These are phyloP conservation scores for Muntiacus reevesi DNA, from an alignment of 2,113 vertebrate genomes.

Conservation along the genomic window DNA sequence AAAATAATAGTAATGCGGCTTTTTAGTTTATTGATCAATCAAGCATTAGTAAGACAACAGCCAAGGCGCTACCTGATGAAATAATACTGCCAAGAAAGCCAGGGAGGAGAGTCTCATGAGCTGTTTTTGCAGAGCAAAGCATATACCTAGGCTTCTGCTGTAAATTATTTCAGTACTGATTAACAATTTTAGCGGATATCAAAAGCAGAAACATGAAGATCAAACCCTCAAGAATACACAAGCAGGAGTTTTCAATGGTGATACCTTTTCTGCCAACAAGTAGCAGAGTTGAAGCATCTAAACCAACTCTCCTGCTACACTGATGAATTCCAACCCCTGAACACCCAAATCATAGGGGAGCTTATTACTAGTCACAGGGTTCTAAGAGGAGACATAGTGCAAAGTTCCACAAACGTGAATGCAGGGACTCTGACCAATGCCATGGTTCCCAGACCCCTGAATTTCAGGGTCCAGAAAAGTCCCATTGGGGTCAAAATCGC, in stretches of 20 bases:
- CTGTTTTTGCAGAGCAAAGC: no score
- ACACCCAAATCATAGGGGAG: background rate
- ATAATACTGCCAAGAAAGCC: no score
- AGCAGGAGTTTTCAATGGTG: background rate
- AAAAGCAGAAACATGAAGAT: no score
- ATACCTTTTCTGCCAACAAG: background rate
- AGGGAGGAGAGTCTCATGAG: no score
- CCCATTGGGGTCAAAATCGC: accelerated
- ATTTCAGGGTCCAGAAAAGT: background rate
- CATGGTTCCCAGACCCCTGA: background rate
- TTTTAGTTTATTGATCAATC: no score
- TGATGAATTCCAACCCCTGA: background rate
- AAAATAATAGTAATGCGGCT: no score
- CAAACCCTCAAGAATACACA: no score
- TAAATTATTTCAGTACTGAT: no score
- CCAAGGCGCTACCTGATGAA: no score
- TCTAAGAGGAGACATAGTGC: background rate
- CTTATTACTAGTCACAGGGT: background rate
- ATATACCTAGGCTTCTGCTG: no score
- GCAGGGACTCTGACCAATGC: background rate
- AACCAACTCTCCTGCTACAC: background rate
- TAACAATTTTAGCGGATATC: no score
- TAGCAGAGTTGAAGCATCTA: background rate
- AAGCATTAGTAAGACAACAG: no score
- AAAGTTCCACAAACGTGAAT: background rate